Base-by-base conservation (phyloP, 2,888 invertebrate species). In the Plebejus melissa region DNA sequence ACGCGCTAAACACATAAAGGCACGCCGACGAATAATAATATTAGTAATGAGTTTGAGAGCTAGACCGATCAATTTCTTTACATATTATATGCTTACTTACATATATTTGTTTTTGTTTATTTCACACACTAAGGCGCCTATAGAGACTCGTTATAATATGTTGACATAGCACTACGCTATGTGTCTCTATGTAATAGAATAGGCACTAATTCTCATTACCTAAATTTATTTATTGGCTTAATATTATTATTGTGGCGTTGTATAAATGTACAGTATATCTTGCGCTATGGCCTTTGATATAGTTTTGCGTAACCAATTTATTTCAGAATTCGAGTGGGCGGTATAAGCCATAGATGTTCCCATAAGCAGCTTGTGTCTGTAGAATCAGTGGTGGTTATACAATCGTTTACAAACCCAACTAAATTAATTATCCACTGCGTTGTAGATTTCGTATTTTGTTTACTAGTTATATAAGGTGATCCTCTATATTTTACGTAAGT, bases 361-460 rank as follows among this genome's bases (percentile, higher is more conserved):
- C 65, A 65, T 65, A 36, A 65, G 65, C 16, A 65, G 65, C 32
- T 65, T 65, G 32, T 65, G 28, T 65, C 65, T 60, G 60, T 60
- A 28, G 28, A 28, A 28, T 60, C 28, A 65, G 28, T 28, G 13
- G 65, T 65, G 32, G 65, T 65, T 65, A 65, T 13, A 36, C 32
- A 65, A 65, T 65, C 5, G 13, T 32, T 36, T 65, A 65, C 36
- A 16, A 36, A 36, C 32, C 5, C 22, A 9, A 60, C 65, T 65
- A 65, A 65, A 65, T 32, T 65, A 65, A 65, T 65, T 65, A 65
- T 16, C 65, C 13, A 65, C 36, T 65, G 65, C 65, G 65, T 65
- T 16, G 65, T 60, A 60, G 58, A 13, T 65, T 65, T 65, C 32
- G 32, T 65, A 28, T 65, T 32, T 13, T 65, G 22, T 71, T 41